Evolutionary conservation across 1,140 invertebrate species (phyloP), one percentile per base, ranked within the genome.

Genomic region (Chelonus insularis): DNA sequence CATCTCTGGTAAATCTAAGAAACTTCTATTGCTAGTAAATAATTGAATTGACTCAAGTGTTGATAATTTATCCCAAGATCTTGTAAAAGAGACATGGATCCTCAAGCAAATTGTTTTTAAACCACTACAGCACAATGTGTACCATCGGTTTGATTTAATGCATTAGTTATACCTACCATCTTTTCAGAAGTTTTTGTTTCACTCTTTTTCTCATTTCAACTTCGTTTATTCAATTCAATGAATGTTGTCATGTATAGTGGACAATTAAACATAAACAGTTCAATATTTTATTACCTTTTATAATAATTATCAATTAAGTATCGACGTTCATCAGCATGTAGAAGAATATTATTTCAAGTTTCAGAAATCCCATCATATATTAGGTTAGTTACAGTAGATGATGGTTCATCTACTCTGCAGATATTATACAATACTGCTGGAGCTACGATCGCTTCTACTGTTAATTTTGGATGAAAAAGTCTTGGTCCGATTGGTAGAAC

Each of bases 31-130:
- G 94, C 90, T 72, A 89, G 87, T 69, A 87, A 86, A 83, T 94
- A 97, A 71, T 96, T 89, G 77, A 91, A 95, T 72, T 92, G 90
- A 54, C 89, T 86, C 47, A 98, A 82, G 62, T 91, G 84, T 60
- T 90, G 85, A 78, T 93, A 95, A n/a, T 92, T 95, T 65, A 88
- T 86, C 0, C 94, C 96, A 47, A 98, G 77, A 60, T 91, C 87
- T 60, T 88, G 86, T 45, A 98, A 79, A 54, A 98, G 78, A 57
- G 85, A 84, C 88, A 98, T 91, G 61, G 98, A 82, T 55, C 94
- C 95, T 77, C 93, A 93, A 82, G 91, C 87, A 62, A 89, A 91
- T 69, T 92, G 88, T 72, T 91, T 91, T 74, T 93, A 91, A 66
- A 92, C 82, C 51, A 72, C 75, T 36, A 88, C 63, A 47, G 85